These are phyloP conservation scores for Sitophilus oryzae DNA, from an alignment of 1,140 invertebrate species.

Conservation along the genomic window DNA sequence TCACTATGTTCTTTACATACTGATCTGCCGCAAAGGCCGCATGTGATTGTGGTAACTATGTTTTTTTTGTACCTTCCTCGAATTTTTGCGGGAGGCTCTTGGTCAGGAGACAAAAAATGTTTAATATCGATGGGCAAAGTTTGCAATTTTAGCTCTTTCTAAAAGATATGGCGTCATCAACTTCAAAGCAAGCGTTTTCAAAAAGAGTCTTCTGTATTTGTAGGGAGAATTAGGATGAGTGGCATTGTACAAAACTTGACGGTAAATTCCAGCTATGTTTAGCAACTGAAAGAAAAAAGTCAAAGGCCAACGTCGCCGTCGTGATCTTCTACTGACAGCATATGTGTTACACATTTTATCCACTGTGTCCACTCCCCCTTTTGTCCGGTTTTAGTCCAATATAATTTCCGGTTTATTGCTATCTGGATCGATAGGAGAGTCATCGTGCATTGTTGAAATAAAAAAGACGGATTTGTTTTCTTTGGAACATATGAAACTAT, in stretches of 20 bases:
- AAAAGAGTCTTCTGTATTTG: too few species aligned
- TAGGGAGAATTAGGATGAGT: too few species aligned
- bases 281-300: conserved; percentile 33
- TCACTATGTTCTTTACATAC: too few species aligned
- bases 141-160: too few species aligned
- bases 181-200: too few species aligned
- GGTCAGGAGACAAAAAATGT: too few species aligned
- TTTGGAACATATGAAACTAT: conserved; percentile 35
- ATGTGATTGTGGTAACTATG: too few species aligned
- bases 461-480: conserved; percentile 29
- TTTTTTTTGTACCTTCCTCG: too few species aligned
- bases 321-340: conserved; percentile 36
- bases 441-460: conserved; percentile 29
- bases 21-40: too few species aligned
- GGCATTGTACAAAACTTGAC: conserved; percentile 15
- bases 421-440: conserved; percentile 23
- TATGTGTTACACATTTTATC: conserved; percentile 44
- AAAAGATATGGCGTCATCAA: too few species aligned
- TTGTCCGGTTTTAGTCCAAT: conserved; percentile 42
- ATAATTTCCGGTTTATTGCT: conserved; percentile 43
- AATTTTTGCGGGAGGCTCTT: too few species aligned
- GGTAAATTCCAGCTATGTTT: conserved; percentile 16
- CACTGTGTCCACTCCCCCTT: conserved; percentile 43
- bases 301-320: conserved; percentile 42
- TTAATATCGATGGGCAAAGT: too few species aligned